Evolutionary conservation across 2,888 invertebrate genomes (phyloP).

Genomic region (Bombyx huttoni): DNA sequence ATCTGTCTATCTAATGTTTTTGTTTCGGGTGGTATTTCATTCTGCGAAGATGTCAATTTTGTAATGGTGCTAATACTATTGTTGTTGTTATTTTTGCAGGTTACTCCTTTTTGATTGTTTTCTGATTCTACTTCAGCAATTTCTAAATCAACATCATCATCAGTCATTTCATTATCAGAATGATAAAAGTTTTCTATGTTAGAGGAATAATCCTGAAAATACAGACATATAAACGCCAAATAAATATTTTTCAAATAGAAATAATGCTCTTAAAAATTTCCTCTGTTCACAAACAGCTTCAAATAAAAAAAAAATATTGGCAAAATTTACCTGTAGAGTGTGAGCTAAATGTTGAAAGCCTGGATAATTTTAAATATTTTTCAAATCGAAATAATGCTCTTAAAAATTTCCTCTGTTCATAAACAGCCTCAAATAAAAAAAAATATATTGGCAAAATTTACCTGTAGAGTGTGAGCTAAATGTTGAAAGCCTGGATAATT

Average conservation of each 20-base stretch:
- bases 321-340: constrained; percentile 69
- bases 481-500: constrained; percentile 90
- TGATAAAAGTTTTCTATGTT: constrained; percentile 61
- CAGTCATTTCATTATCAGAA: constrained; percentile 68
- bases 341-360: constrained; percentile 87
- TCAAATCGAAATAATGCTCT: no score
- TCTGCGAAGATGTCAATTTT: constrained; percentile 7
- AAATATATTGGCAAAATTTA: constrained; percentile 16
- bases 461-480: constrained; percentile 80
- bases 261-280: no score
- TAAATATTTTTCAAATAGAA: no score
- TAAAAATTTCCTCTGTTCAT: no score
- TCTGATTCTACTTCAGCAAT: constrained; percentile 41
- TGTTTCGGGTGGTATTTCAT: constrained; percentile 11
- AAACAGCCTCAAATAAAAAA: no score
- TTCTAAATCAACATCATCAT: constrained; percentile 61
- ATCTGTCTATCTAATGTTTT: constrained; percentile 25
- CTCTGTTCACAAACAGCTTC: no score
- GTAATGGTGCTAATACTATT: constrained; percentile 41
- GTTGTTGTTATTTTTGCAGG: constrained; percentile 43
- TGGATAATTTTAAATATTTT: constrained; percentile 86
- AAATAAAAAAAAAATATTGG: no score
- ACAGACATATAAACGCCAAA: constrained; percentile 1
- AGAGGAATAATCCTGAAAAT: constrained; percentile 57
- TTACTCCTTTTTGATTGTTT: constrained; percentile 22